A percentile compares a stretch with the other conserved stretches of the same genome.
Evolutionary conservation across 2,888 invertebrate species (phyloP).

Genomic region (Deilephila porcellus): DNA sequence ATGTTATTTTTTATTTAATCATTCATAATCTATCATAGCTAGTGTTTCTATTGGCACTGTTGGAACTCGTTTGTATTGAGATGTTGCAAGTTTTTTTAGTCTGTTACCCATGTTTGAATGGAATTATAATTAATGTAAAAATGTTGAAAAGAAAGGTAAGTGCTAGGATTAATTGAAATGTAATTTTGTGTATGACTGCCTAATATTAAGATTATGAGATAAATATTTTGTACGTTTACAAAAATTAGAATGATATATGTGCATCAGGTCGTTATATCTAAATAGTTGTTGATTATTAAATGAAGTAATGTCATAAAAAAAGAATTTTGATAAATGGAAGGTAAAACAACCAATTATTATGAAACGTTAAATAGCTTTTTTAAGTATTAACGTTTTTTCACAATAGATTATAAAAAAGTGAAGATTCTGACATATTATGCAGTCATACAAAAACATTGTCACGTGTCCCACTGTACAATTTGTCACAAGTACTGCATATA

Average conservation of each 20-base stretch:
- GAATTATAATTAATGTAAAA: constrained; percentile 43
- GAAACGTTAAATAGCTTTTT: no score
- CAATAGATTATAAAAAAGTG: no score
- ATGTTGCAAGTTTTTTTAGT: constrained; percentile 72
- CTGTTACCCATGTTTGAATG: constrained; percentile 52
- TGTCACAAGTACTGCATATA: constrained; percentile 10
- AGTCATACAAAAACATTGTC: constrained; percentile 41
- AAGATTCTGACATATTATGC: constrained; percentile 43
- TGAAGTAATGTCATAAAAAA: no score
- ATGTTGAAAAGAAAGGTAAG: constrained; percentile 57
- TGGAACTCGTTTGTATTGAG: constrained; percentile 70
- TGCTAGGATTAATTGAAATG: constrained; percentile 48
- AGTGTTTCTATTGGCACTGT: constrained; percentile 72
- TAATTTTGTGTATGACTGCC: constrained; percentile 55
- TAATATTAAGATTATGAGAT: constrained; percentile 40
- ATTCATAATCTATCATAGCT: constrained; percentile 77
- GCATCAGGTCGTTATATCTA: no score
- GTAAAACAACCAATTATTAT: no score
- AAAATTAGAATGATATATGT: not conserved
- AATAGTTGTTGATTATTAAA: no score
- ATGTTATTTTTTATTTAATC: constrained; percentile 63
- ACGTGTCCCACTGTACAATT: constrained; percentile 43
- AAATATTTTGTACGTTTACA: not conserved
- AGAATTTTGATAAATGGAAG: no score
- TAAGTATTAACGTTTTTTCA: no score